phyloP scores from a whole-genome alignment of 2,888 invertebrate species.

The Drosophila fulvimacula region DNA sequence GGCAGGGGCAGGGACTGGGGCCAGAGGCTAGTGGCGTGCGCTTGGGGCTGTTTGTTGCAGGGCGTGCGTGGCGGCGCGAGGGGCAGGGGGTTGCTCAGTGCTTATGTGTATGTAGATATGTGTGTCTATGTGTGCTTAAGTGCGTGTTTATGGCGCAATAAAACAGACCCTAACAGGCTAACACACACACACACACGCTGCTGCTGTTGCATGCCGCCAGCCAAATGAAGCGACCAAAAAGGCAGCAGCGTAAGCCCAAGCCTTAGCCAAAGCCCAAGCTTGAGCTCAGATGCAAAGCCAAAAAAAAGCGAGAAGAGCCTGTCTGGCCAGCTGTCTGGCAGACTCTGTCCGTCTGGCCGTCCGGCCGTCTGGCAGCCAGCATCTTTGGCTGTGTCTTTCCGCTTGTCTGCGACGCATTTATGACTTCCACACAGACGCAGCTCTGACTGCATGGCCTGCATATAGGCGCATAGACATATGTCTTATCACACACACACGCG shows the following conservation, averaged over 20 bases:
- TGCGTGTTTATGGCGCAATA: slow-evolving; percentile 81
- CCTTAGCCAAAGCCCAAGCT: slow-evolving; percentile 14
- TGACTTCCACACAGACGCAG: slow-evolving; percentile 59
- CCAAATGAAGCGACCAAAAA: slow-evolving; percentile 73
- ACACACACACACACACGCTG: slow-evolving; percentile 14
- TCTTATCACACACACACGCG: slow-evolving; percentile 64
- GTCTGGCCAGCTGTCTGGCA: slow-evolving; percentile 21
- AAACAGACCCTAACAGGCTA: slow-evolving; percentile 74
- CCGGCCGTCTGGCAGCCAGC: slow-evolving; percentile 65
- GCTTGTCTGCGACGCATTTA: slow-evolving; percentile 79
- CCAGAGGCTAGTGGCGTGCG: slow-evolving; percentile 5
- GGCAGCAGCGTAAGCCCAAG: slow-evolving; percentile 38
- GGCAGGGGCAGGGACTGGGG: background rate
- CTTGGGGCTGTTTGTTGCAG: slow-evolving; percentile 3
- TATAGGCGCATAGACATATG: slow-evolving; percentile 75
- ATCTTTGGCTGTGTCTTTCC: slow-evolving; percentile 70
- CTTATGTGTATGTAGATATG: slow-evolving; percentile 29
- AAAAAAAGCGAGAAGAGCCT: slow-evolving; percentile 21
- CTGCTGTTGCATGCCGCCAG: slow-evolving; percentile 61
- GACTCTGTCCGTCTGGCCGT: slow-evolving; percentile 31
- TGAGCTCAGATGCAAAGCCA: slow-evolving; percentile 29
- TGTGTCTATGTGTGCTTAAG: slow-evolving; percentile 65
- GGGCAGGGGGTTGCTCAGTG: background rate
- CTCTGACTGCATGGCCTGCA: slow-evolving; percentile 61
- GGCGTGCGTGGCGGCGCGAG: background rate